Evolutionary conservation across 1,140 invertebrate genomes (phyloP).

Genomic region (Orius laevigatus): DNA sequence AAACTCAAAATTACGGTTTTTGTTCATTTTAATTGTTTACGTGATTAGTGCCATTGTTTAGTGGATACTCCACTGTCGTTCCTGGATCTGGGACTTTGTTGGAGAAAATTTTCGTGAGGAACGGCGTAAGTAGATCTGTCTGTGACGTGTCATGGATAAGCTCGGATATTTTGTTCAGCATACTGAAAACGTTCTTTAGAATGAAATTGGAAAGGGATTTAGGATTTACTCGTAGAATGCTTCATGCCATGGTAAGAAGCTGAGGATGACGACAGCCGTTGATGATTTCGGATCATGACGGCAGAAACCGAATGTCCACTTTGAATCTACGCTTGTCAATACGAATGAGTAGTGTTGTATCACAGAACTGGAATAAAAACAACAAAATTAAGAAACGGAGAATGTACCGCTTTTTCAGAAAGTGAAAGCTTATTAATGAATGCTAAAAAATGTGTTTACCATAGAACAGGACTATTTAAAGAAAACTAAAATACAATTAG

Average conservation of each 20-base stretch:
- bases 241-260: conserved; percentile 88
- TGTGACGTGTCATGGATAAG: conserved; percentile 31
- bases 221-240: conserved; percentile 68
- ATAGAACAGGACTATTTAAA: no score
- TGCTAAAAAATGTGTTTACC: no score
- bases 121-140: conserved; percentile 36
- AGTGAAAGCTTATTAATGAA: no score
- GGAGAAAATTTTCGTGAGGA: conserved; percentile 48
- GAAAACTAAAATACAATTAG: no score
- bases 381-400: no score
- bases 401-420: no score
- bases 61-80: conserved; percentile 34
- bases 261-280: conserved; percentile 60
- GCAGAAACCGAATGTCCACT: conserved; percentile 93
- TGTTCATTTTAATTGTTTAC: conserved; percentile 5
- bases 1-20: conserved; percentile 20
- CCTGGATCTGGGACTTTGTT: conserved; percentile 38
- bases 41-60: conserved; percentile 31
- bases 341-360: conserved; percentile 87
- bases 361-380: conserved; percentile 35
- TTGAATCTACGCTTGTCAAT: conserved; percentile 78
- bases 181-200: conserved; percentile 24
- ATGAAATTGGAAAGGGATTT: neutral
- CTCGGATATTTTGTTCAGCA: conserved; percentile 41
- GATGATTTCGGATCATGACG: conserved; percentile 71